Base-by-base conservation (phyloP, 2,113 vertebrate species). In the Ictidomys tridecemlineatus region DNA sequence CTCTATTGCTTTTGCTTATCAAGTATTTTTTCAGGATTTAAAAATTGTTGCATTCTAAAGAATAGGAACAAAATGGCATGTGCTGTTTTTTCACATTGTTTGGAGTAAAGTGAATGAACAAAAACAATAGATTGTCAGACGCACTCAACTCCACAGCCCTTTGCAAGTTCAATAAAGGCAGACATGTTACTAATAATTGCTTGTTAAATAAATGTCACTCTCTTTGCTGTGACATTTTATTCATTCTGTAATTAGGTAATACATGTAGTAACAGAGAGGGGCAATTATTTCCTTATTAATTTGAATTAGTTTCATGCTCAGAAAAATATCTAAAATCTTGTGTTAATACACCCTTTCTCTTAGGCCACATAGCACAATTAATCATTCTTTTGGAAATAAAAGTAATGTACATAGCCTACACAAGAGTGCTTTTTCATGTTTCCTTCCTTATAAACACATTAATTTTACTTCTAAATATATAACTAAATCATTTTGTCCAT, bases 211-310 rank as follows among this genome's bases (percentile, higher is more conserved):
- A 97, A 97, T 96, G 80, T 93, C 94, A 94, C 63, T 97, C 56
- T 94, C 94, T 95, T 61, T 95, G 93, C 45, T 91, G 28, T 96
- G 94, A 76, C 94, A 97, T 98, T 98, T 97, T 76, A 13, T 73
- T 97, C 95, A 86, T 89, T 95, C 74, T 95, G 94, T 98, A 98
- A 99, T 98, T 98, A 98, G 86, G 78, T 95, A 93, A 97, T 96
- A 37, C 93, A 93, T 97, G 95, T 96, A 97, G 18, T 34, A 73
- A 94, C 51, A 84, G 77, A 95, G 85, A 95, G 26, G n/a, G 65
- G 48, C 70, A 97, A 97, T 98, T 98, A 97, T 97, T 0, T 0
- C 42, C 58, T 97, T 96, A 98, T 96, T 98, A 98, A 97, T 98
- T 53, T 92, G 70, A 97, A 94, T 97, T 98, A 98, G 95, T 96